Evolutionary conservation across 2,113 vertebrate genomes (phyloP).

Genomic region (Chionomys nivalis): DNA sequence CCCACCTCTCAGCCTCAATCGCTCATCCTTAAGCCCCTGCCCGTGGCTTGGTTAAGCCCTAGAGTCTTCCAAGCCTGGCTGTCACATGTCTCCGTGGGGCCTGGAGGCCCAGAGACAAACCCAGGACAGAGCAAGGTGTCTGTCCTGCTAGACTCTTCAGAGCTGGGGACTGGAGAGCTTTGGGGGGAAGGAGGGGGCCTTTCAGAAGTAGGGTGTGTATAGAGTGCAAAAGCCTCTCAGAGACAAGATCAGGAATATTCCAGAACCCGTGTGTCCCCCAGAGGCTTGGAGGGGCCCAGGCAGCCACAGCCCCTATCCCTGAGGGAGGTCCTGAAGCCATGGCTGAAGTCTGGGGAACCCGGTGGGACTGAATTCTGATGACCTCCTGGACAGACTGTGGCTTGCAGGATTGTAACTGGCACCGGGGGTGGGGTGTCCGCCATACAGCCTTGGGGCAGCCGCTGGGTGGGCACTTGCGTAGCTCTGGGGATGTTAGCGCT

Average conservation of each 20-base stretch:
- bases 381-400: not conserved
- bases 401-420: not conserved
- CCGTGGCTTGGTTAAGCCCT: not conserved
- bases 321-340: not conserved
- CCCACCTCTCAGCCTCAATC: not conserved
- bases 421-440: not conserved
- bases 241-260: constrained; percentile 1
- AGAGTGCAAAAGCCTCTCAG: not conserved
- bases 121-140: not conserved
- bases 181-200: not conserved
- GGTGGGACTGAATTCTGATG: not conserved
- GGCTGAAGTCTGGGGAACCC: not conserved
- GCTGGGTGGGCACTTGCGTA: not conserved
- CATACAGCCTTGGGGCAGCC: accelerated
- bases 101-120: not conserved
- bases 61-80: not conserved
- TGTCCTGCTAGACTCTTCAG: not conserved
- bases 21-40: too few species aligned
- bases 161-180: not conserved
- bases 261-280: not conserved
- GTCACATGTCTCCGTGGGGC: not conserved
- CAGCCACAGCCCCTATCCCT: not conserved
- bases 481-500: not conserved
- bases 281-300: not conserved
- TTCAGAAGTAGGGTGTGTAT: not conserved